Evolutionary conservation across 2,113 vertebrate genomes (phyloP), one percentile per base, ranked within the genome.

Genomic region (Gymnorhina tibicen): DNA sequence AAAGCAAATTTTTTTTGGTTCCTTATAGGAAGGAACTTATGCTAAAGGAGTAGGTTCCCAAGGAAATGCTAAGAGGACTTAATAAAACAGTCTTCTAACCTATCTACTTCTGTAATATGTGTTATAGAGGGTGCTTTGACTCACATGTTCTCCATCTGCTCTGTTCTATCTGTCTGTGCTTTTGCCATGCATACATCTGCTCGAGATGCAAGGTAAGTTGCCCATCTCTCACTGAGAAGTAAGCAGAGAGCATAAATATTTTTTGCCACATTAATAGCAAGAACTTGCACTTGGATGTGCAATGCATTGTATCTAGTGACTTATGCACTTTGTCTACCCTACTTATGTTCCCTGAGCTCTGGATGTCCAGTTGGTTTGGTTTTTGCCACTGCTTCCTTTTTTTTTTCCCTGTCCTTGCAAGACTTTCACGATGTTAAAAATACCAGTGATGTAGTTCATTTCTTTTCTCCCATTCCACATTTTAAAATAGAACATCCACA

Each of bases 121-220:
- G 55, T 91, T 93, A 49, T 80, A 92, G 75, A 63, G 27, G 2
- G 2, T 58, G 52, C 68, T 88, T 97, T 93, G 88, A 94, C 83
- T 96, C 91, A 86, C 50, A 41, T 20, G 27, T 81, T 93, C 76
- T 88, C 88, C 94, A 91, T 96, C 94, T 96, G 92, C 32, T 94
- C 70, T 78, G 60, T 85, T 92, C 46, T 8, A n/a, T 87, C 87
- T 94, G 0, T 89, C 82, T 92, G 49, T 66, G 63, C 76, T 91
- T 92, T 91, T 86, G 46, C 86, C 72, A 70, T 13, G 1, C 79
- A 47, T 70, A 27, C 10, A 3, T 78, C 91, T 1, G 63, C 79
- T 83, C 2, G 0, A 80, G 67, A 76, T 86, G 37, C 63, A 80
- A 92, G 85, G 58, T 93, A 88, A 62, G 42, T n/a, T 92, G 55